Conservation (phyloP, 2,797 vertebrate species). For the Pseudochirops cupreus region DNA sequence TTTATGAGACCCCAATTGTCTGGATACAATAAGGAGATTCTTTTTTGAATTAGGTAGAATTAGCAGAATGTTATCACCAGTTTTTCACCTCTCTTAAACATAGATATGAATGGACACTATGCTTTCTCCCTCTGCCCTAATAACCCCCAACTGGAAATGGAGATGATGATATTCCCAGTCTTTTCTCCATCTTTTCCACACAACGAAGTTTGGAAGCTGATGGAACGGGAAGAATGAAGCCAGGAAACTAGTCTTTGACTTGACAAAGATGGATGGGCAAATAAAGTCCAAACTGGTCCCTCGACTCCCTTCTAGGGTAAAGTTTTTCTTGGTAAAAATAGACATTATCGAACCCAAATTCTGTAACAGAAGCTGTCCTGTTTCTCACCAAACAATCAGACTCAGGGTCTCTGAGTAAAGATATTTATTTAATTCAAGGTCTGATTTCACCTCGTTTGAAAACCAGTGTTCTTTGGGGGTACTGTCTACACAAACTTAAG, state of each 20-base stretch:
- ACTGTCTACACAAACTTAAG: conserved; percentile 47
- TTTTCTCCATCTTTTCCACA: conserved; percentile 7
- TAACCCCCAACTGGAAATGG: not conserved
- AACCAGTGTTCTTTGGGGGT: not conserved
- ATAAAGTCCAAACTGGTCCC: conserved; percentile 21
- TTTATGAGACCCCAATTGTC: conserved; percentile 11
- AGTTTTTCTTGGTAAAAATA: conserved; percentile 25
- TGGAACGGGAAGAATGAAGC: not conserved
- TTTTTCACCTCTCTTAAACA: conserved; percentile 8
- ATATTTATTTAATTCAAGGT: conserved; percentile 46
- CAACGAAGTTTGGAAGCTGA: not conserved
- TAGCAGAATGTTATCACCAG: conserved; percentile 46
- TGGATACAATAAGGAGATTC: not conserved
- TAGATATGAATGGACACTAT: not conserved
- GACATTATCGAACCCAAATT: conserved; percentile 15
- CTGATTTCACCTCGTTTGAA: conserved; percentile 44
- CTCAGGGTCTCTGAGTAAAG: not conserved
- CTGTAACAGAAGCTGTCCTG: conserved; percentile 37
- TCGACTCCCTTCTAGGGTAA: conserved; percentile 10
- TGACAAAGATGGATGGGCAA: conserved; percentile 25
- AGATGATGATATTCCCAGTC: not conserved
- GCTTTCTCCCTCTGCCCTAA: not conserved
- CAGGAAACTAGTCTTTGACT: conserved; percentile 16
- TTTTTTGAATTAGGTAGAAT: conserved; percentile 1
- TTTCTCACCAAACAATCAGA: not conserved